Evolutionary conservation across 53 echinoderm and acorn worm species (phyloP), one percentile per base, ranked within the genome.

Genomic region (Paelopatides confundens): DNA sequence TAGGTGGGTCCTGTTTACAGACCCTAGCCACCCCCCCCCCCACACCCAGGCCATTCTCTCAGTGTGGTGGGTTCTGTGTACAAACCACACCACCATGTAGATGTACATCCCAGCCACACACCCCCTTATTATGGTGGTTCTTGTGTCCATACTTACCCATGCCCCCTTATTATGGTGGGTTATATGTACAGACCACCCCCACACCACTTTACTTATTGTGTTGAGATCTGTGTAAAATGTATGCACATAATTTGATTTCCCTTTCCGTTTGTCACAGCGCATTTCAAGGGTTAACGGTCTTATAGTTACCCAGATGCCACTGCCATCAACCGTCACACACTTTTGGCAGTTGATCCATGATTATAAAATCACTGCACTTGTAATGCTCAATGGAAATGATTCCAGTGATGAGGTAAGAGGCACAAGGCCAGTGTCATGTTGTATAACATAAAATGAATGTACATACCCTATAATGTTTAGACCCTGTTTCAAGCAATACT

Each of bases 291-390:
- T 39, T 14, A 91, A 96, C 29, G 32, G 63, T 33, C 82, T 88
- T 52, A 62, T 96, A 11, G 84, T 84, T 1, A 94, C 96, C 13
- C 96, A 96, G 89, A 86, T 90, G 87, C 94, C 96, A 8, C 68
- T 96, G 23, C 86, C 96, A 35, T 71, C 71, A 49, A 96, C 96
- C 27, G 66, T 94, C 26, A 43, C 89, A 1, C 94, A 96, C 69
- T 90, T 96, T 36, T 93, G 93, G 82, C 70, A 93, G 24, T 64
- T 95, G 85, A 70, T 95, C 2, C 91, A 91, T 12, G 96, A 95
- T 76, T 95, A 95, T 47, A 86, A 89, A 30, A 87, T 93, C 13
- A 87, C 87, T 23, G 89, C 87, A 21, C 66, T 96, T 62, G 94
- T 96, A 1, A 94, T 95, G 93, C 89, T 96, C 6, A 91, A 94